These are phyloP conservation scores for Brachypodius melanocephalos DNA, from an alignment of 2,113 vertebrate genomes.

Conservation along the genomic window DNA sequence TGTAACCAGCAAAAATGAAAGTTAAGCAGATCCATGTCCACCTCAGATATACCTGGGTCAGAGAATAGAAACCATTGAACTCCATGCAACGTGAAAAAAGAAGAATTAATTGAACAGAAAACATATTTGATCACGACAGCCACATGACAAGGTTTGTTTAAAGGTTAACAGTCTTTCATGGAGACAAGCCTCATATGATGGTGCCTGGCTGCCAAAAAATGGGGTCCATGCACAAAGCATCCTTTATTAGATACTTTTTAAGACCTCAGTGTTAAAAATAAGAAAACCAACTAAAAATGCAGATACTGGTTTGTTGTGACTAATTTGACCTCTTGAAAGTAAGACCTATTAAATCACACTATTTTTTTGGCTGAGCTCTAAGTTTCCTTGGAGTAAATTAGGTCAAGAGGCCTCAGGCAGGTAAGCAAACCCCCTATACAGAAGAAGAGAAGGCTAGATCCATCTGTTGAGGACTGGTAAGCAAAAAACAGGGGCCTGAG, in stretches of 20 bases:
- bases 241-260: not conserved
- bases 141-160: not conserved
- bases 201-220: not conserved
- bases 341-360: not conserved
- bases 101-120: not conserved
- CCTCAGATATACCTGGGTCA: not conserved
- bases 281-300: not conserved
- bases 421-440: not conserved
- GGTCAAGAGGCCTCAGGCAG: slow-evolving; percentile 10
- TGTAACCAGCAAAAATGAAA: not conserved
- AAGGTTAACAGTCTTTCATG: not conserved
- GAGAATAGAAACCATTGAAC: not conserved
- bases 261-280: not conserved
- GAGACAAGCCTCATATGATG: not conserved
- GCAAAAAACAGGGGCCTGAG: not conserved
- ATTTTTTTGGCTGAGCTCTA: not conserved
- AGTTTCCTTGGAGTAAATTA: slow-evolving; percentile 2
- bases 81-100: not conserved
- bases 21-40: not conserved
- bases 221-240: not conserved
- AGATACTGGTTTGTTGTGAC: not conserved
- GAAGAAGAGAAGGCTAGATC: not conserved
- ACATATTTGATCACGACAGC: not conserved
- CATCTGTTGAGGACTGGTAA: not conserved
- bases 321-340: not conserved